These are phyloP conservation scores for Azorinus chamasolen DNA, from an alignment of 2,888 invertebrate genomes.

Conservation along the genomic window DNA sequence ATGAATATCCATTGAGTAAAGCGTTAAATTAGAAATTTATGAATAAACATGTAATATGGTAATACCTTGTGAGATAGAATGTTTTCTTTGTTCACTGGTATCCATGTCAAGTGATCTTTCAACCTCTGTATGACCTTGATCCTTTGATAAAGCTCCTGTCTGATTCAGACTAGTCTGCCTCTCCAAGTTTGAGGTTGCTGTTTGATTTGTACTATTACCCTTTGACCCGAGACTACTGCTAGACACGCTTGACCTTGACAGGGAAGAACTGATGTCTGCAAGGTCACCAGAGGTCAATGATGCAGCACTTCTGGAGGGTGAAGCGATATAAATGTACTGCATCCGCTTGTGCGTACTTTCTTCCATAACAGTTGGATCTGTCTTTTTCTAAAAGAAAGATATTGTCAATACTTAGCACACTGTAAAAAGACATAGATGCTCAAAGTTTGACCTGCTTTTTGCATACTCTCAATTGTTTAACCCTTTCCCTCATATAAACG, in stretches of 20 bases:
- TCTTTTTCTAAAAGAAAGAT: constrained; percentile 47
- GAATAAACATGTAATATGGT: no score
- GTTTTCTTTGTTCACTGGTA: no score
- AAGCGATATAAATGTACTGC: constrained; percentile 56
- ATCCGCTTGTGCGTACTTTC: constrained; percentile 52
- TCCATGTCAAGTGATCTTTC: no score
- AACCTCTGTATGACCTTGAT: constrained; percentile 2
- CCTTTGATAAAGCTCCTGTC: constrained; percentile 2
- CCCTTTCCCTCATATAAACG: no score
- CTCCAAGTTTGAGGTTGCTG: constrained; percentile 2
- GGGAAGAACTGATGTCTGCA: constrained; percentile 73
- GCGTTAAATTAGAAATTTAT: no score
- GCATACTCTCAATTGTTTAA: no score
- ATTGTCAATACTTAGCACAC: neutral
- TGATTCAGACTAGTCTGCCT: constrained; percentile 20
- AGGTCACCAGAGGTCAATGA: constrained; percentile 81
- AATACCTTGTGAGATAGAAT: no score
- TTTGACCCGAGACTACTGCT: constrained; percentile 51
- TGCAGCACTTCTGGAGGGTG: constrained; percentile 75
- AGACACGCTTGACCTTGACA: constrained; percentile 54
- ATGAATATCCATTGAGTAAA: no score
- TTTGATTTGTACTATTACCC: constrained; percentile 10
- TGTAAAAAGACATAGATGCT: no score
- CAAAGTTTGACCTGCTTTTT: no score
- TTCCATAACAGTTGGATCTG: constrained; percentile 59